These are phyloP conservation scores for Macrotis lagotis DNA, from an alignment of 2,113 vertebrate genomes.

Conservation along the genomic window DNA sequence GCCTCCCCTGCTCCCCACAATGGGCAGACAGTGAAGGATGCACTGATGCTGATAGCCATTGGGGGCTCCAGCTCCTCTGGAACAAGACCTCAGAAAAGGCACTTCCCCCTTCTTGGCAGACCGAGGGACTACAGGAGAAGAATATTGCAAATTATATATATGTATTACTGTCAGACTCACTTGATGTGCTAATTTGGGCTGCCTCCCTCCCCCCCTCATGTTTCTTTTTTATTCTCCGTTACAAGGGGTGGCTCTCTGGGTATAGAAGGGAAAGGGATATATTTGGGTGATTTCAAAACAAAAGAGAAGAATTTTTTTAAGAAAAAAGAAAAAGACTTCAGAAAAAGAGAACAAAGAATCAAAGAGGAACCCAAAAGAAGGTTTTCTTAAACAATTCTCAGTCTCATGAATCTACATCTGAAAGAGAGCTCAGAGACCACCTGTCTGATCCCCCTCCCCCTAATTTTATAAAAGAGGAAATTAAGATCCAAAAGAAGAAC, in stretches of 20 bases:
- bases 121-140: background rate
- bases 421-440: background rate
- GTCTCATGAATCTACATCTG: background rate
- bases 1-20: background rate
- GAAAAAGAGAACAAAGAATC: background rate
- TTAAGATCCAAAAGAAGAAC: background rate
- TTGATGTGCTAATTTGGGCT: background rate
- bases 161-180: background rate
- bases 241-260: background rate
- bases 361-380: background rate
- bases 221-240: background rate
- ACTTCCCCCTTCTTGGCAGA: background rate
- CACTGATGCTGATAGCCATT: background rate
- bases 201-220: background rate
- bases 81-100: background rate
- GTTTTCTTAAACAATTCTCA: background rate
- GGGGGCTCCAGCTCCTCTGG: background rate
- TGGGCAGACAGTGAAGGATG: constrained; percentile 10
- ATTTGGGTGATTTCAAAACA: background rate
- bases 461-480: background rate
- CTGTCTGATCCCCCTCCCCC: background rate
- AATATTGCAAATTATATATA: background rate
- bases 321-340: background rate
- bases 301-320: background rate
- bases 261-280: background rate